Percentiles rank a stretch among this genome's conserved stretches.
Evolutionary conservation across 2,113 vertebrate genomes (phyloP).

Genomic region (Mesitornis unicolor): DNA sequence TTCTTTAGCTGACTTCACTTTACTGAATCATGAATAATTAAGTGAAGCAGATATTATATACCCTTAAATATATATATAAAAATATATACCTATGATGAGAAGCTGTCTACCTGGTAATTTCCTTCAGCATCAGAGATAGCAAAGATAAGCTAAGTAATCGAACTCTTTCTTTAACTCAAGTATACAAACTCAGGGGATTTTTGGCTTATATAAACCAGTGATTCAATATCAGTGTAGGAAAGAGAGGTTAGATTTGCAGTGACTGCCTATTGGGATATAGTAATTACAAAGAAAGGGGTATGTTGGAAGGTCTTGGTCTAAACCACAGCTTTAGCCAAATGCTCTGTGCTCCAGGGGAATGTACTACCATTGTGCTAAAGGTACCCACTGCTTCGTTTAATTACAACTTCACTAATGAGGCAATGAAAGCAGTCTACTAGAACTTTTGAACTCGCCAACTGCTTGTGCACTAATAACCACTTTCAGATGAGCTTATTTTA

Average conservation of each 20-base stretch:
- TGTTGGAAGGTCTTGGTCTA: neutral
- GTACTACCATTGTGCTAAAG: neutral
- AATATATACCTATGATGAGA: neutral
- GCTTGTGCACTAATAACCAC: neutral
- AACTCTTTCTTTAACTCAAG: neutral
- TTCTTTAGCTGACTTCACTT: neutral
- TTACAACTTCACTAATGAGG: neutral
- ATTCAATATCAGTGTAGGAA: neutral
- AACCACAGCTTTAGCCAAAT: neutral
- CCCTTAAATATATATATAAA: too few species aligned
- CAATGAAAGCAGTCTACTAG: neutral
- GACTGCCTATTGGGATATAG: neutral
- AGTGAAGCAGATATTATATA: neutral
- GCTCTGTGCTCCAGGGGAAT: neutral
- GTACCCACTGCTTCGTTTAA: neutral
- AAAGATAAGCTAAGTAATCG: neutral
- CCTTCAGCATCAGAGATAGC: neutral
- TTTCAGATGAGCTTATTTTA: neutral
- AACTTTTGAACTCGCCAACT: neutral
- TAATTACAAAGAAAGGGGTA: neutral
- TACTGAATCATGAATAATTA: neutral
- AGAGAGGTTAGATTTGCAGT: neutral
- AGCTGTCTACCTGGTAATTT: neutral
- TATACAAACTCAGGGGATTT: neutral
- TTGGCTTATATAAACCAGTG: neutral